Evolutionary conservation across 2,888 invertebrate species (phyloP).

Genomic region (Eupithecia subumbrata): DNA sequence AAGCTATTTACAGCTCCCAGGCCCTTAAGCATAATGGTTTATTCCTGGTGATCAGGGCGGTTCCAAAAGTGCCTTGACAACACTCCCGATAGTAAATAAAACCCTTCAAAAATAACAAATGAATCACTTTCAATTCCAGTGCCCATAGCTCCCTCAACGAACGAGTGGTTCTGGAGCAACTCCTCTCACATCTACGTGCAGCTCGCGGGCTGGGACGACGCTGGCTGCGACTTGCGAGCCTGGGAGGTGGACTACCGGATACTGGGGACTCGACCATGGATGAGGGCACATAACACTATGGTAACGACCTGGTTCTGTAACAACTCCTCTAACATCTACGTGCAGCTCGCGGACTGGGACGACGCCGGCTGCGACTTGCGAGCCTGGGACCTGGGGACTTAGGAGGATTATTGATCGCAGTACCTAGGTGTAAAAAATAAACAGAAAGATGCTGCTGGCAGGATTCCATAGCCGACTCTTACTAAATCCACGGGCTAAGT

Average conservation of each 20-base stretch:
- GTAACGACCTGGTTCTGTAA: slow-evolving; percentile 86
- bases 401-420: too few species aligned
- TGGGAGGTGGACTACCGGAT: slow-evolving; percentile 90
- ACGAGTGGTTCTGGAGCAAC: slow-evolving; percentile 91
- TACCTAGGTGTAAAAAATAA: too few species aligned
- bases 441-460: too few species aligned
- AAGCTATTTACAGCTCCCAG: too few species aligned
- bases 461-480: too few species aligned
- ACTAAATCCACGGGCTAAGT: too few species aligned
- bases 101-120: too few species aligned
- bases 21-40: too few species aligned
- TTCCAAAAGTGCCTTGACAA: too few species aligned
- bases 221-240: slow-evolving; percentile 91
- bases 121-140: slow-evolving; percentile 61
- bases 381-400: slow-evolving; percentile 86
- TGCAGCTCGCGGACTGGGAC: slow-evolving; percentile 92
- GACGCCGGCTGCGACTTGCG: slow-evolving; percentile 92
- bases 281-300: slow-evolving; percentile 63
- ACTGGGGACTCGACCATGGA: slow-evolving; percentile 76
- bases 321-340: slow-evolving; percentile 90
- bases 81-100: too few species aligned
- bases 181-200: slow-evolving; percentile 90
- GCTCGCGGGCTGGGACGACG: slow-evolving; percentile 92
- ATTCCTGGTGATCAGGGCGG: too few species aligned
- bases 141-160: slow-evolving; percentile 87